Conservation (phyloP, 2,797 vertebrate species). For the Potorous gilbertii region DNA sequence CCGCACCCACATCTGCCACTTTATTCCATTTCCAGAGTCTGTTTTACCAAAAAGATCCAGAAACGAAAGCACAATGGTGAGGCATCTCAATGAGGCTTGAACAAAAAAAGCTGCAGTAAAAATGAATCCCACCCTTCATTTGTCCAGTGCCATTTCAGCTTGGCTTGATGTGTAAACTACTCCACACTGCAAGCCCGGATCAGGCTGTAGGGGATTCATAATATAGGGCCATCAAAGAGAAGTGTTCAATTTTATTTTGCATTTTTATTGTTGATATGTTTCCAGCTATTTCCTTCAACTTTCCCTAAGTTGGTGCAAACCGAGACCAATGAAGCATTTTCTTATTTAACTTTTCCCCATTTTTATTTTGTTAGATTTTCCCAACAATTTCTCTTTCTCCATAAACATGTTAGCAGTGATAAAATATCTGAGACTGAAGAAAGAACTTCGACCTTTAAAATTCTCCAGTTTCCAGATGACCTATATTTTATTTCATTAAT, state of each 20-base stretch:
- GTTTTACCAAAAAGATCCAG: conserved; percentile 20
- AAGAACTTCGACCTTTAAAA: conserved; percentile 65
- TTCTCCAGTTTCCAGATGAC: conserved; percentile 66
- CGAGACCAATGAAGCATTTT: conserved; percentile 45
- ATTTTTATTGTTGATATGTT: conserved; percentile 57
- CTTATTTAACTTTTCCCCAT: conserved; percentile 28
- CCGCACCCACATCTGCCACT: not conserved
- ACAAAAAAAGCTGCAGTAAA: conserved; percentile 8
- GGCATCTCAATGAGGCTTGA: conserved; percentile 38
- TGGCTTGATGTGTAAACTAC: conserved; percentile 19
- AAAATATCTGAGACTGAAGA: conserved; percentile 8
- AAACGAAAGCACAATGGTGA: conserved; percentile 29
- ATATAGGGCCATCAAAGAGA: conserved; percentile 30
- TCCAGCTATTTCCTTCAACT: conserved; percentile 3
- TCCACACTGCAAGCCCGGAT: conserved; percentile 29
- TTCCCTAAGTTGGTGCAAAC: conserved; percentile 22
- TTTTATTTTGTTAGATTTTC: conserved; percentile 56
- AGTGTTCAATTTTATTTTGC: conserved; percentile 45
- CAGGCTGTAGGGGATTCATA: conserved; percentile 37
- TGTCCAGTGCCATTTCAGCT: not conserved
- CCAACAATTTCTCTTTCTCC: conserved; percentile 26
- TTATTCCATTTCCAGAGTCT: conserved; percentile 24
- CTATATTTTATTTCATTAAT: conserved; percentile 63
- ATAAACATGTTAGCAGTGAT: conserved; percentile 18
- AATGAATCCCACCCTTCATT: conserved; percentile 46